Percentiles rank a stretch among this genome's conserved stretches.
These are phyloP conservation scores for Tympanoctomys barrerae DNA, from an alignment of 2,797 vertebrate species.

Conservation along the genomic window DNA sequence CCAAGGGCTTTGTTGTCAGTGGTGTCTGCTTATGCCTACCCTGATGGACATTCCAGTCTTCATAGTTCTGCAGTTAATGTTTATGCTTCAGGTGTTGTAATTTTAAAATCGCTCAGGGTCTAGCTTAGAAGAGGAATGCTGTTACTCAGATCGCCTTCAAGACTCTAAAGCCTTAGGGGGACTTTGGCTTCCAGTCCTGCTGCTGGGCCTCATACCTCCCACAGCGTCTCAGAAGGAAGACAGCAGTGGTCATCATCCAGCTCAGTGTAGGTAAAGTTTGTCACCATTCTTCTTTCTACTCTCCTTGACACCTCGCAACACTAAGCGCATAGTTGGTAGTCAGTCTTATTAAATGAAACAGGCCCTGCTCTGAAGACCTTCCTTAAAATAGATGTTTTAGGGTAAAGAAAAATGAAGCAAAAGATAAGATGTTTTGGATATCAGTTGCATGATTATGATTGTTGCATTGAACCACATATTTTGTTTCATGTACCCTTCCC, in stretches of 20 bases:
- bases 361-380: not conserved
- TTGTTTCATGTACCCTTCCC: not conserved
- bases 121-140: not conserved
- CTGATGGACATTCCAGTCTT: not conserved
- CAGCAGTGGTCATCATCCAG: too few relatives aligned
- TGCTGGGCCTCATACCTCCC: not conserved
- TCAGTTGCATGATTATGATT: too few relatives aligned
- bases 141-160: not conserved
- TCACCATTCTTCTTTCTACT: not conserved
- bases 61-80: not conserved
- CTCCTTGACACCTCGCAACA: not conserved
- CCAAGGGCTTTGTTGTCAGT: not conserved
- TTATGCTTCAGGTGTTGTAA: not conserved
- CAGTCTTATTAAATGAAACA: not conserved
- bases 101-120: not conserved
- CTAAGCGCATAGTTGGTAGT: not conserved
- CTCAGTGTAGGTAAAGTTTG: not conserved
- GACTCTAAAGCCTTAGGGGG: not conserved
- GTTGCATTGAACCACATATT: not conserved
- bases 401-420: not conserved
- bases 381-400: not conserved
- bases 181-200: not conserved
- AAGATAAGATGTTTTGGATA: not conserved
- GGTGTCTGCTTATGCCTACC: not conserved
- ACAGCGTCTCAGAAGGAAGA: not conserved